These are phyloP conservation scores for Aurelia sp. DNA, from an alignment of 30 jellyfish, hydroid and myxozoan genomes.

Conservation along the genomic window DNA sequence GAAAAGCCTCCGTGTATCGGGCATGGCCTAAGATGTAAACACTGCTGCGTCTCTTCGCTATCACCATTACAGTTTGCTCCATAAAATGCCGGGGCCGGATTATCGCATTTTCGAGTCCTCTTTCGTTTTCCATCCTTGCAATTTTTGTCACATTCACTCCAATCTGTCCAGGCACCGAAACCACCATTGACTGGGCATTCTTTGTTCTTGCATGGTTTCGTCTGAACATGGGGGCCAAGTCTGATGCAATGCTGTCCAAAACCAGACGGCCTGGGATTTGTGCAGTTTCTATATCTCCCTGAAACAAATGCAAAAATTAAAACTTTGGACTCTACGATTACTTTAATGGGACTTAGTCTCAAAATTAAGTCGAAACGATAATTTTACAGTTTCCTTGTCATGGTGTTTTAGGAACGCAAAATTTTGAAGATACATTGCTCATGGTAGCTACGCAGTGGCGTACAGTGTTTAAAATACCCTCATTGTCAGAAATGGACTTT, in stretches of 20 bases:
- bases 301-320: background rate
- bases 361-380: too few relatives aligned
- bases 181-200: conserved; percentile 76
- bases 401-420: too few relatives aligned
- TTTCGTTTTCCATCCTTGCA: conserved; percentile 71
- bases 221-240: conserved; percentile 67
- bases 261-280: conserved; percentile 82
- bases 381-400: too few relatives aligned
- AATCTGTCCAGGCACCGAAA: conserved; percentile 74
- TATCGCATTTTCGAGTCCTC: conserved; percentile 75
- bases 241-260: conserved; percentile 66
- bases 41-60: conserved; percentile 54
- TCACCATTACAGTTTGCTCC: conserved; percentile 52
- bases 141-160: conserved; percentile 74
- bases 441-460: too few relatives aligned
- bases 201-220: conserved; percentile 44
- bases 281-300: conserved; percentile 82
- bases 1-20: conserved; percentile 79
- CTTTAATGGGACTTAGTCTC: too few relatives aligned
- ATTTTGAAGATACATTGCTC: too few relatives aligned
- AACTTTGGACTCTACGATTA: too few relatives aligned
- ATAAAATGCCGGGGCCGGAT: conserved; percentile 75
- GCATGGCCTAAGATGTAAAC: conserved; percentile 64
- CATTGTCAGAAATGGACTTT: too few relatives aligned
- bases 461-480: too few relatives aligned